A percentile compares a stretch with the other conserved stretches of the same genome.
phyloP scores from a whole-genome alignment of 2,888 invertebrate species.

The Eupithecia inturbata region DNA sequence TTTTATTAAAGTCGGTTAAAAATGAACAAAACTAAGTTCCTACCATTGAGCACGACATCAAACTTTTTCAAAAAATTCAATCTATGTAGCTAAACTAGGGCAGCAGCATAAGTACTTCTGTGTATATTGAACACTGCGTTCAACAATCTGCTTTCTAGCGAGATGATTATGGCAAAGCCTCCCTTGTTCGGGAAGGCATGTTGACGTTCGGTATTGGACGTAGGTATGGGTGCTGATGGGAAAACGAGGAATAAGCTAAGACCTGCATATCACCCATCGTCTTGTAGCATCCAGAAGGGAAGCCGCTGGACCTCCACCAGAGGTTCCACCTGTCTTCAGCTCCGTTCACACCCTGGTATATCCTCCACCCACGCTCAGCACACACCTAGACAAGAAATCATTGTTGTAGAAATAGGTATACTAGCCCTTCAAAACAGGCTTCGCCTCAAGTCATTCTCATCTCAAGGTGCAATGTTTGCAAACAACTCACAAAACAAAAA shows the following conservation, averaged over 20 bases:
- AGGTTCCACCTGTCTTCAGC: constrained; percentile 91
- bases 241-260: neutral
- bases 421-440: neutral
- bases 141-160: no score
- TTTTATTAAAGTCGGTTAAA: no score
- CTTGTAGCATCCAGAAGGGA: constrained; percentile 87
- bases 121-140: no score
- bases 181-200: neutral
- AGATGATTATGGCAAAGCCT: neutral
- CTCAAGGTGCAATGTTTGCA: neutral
- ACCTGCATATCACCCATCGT: constrained; percentile 89
- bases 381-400: constrained; percentile 83
- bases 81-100: no score
- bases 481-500: no score
- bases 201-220: no score
- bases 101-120: no score
- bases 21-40: no score
- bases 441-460: neutral
- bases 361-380: constrained; percentile 91
- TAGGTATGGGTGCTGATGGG: neutral
- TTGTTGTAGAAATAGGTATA: neutral
- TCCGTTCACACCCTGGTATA: constrained; percentile 85
- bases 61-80: no score
- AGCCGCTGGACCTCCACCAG: constrained; percentile 93
- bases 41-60: no score